Evolutionary conservation across 2,888 invertebrate species (phyloP).

Genomic region (Rhamphomyia laevipes): DNA sequence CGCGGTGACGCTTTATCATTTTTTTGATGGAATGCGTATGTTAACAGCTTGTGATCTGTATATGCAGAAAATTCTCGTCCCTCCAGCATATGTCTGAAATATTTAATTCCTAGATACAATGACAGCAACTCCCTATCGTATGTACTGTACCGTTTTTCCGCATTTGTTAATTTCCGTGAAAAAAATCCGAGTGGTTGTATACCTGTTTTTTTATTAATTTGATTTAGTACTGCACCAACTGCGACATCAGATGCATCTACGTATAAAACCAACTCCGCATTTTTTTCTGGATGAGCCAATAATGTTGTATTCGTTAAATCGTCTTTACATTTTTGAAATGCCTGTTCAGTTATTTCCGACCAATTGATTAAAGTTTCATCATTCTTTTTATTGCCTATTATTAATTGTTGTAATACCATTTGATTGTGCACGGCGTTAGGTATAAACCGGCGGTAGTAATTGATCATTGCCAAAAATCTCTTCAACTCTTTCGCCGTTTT

Average conservation of each 20-base stretch:
- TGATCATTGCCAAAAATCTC: neutral
- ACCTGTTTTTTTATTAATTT: neutral
- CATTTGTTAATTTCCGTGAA: neutral
- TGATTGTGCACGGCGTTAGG: neutral
- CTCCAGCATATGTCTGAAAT: neutral
- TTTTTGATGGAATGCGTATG: slow-evolving; percentile 3
- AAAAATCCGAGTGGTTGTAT: neutral
- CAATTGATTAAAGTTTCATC: slow-evolving; percentile 1
- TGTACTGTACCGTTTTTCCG: neutral
- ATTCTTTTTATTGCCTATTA: slow-evolving; percentile 4
- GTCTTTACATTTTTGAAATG: slow-evolving; percentile 6
- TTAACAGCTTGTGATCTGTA: neutral
- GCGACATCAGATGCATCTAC: neutral
- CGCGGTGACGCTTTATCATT: neutral
- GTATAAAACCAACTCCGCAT: slow-evolving; percentile 3
- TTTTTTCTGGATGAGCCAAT: neutral
- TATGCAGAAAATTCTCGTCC: neutral
- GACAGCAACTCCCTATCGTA: neutral
- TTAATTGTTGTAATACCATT: neutral
- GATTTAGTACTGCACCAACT: neutral
- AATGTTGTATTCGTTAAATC: neutral
- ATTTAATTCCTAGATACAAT: neutral
- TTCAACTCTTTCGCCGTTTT: neutral
- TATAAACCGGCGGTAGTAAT: neutral
- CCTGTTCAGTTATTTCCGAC: neutral